Evolutionary conservation across 2,888 invertebrate genomes (phyloP), one percentile per base, ranked within the genome.

Genomic region (Eurytoma californica): DNA sequence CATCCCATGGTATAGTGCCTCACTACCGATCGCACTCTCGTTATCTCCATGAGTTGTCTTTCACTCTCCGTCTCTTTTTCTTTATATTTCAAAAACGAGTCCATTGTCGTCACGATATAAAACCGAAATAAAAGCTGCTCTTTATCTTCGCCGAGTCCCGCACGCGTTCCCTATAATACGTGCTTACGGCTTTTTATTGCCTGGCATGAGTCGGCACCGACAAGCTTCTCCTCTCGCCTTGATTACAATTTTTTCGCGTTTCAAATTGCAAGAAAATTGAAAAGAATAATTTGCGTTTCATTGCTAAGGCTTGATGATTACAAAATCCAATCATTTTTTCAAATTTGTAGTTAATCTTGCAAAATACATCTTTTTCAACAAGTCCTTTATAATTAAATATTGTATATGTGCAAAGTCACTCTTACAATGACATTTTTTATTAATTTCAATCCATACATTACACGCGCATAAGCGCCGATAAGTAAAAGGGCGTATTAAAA

Each of bases 101-200:
- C 67, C 60, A 49, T 60, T 67, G 49, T 20, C n/a, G 57, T 5
- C 18, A 57, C 69, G 58, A 20, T 60, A 66, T 60, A 55, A 58
- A 66, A 70, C 20, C 20, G 30, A 58, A 70, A 74, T 69, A 58
- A 73, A 73, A 79, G 53, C 28, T 18, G 20, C 53, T 16, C 65
- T 18, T 20, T 63, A n/a, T 73, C 47, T 51, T 39, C 53, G 65
- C 49, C 39, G 7, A 39, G 39, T 12, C n/a, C 58, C 9, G 74
- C 79, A 74, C 69, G 74, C 74, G 65, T 58, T 20, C 39, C 60
- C 74, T 57, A 68, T 74, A 53, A 78, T 73, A 73, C 78, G 74
- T 74, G 79, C 74, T 79, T 74, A 70, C 65, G n/a, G 66, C 39
- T 53, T 79, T 79, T 74, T 79, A 74, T 74, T 74, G 70, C 68